Base-by-base conservation (phyloP, 2,113 vertebrate species). In the Aviceda subcristata region DNA sequence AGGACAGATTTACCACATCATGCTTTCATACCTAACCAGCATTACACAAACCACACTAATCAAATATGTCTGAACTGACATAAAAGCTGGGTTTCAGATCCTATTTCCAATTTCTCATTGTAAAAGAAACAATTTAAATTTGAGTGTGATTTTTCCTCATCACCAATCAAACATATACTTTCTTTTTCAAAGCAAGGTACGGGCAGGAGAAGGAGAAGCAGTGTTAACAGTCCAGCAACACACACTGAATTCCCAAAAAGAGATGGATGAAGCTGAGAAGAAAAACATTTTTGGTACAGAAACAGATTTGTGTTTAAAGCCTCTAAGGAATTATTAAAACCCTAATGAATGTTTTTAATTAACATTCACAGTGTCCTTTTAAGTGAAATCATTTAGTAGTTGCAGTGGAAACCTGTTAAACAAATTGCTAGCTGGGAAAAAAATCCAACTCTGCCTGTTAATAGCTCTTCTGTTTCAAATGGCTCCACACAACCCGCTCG, bases 311-410 rank as follows among this genome's bases (percentile, higher is more conserved):
- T 72, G 51, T 74, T 94, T 85, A 88, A 95, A 94, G 66, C 91
- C 94, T 89, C 86, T 89, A 81, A 94, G 95, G 86, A 92, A 92
- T 96, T 96, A 94, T 92, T 92, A 94, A 94, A 92, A 91, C 34
- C 20, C 56, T 85, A 97, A 95, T 85, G 79, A 95, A 94, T 94
- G 86, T 94, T 94, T 96, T 97, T 92, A 96, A 97, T 96, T 97
- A 96, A 94, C 80, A 89, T 73, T 93, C 69, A 81, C 73, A 73
- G 57, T 81, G 91, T 94, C 86, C 69, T 96, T 95, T 91, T 81
- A 91, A 94, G 73, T 92, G 88, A 97, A 97, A 92, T 85, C 3
- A 79, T 91, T 96, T 89, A 18, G 3, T 45, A 94, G 34, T 72
- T 94, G 56, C 73, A 72, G 69, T 87, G 80, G 36, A 94, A 96